phyloP scores from a whole-genome alignment of 2,113 vertebrate species.

The Apaloderma vittatum region DNA sequence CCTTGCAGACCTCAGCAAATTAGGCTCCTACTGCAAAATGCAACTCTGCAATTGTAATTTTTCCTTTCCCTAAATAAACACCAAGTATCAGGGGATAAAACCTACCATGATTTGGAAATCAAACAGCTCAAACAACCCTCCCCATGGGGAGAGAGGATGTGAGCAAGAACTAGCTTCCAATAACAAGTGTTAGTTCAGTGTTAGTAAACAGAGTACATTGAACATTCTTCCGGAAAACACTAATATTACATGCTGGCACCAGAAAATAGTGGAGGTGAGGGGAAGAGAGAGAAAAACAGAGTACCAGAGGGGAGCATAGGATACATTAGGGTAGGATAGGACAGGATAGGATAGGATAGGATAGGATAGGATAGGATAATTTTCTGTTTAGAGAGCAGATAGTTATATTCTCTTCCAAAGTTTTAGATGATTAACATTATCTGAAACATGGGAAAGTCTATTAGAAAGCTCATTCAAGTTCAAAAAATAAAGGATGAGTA shows the following conservation, averaged over 20 bases:
- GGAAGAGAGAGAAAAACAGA: too few species aligned
- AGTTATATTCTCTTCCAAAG: background rate
- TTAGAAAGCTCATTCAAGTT: background rate
- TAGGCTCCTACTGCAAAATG: background rate
- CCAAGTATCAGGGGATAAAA: background rate
- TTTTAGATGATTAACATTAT: background rate
- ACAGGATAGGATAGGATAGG: fast-evolving
- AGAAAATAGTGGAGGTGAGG: background rate
- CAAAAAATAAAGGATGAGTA: background rate
- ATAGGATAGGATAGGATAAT: background rate
- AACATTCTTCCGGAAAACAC: background rate
- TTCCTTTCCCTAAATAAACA: background rate
- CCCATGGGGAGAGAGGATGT: background rate
- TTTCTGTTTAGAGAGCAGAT: background rate
- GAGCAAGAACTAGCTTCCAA: background rate
- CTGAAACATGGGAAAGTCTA: background rate
- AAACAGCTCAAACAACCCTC: background rate
- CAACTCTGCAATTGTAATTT: background rate
- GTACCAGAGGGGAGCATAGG: too few species aligned
- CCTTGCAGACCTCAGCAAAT: background rate
- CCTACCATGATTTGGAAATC: background rate
- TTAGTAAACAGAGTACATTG: background rate
- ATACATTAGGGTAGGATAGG: background rate
- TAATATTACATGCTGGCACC: background rate
- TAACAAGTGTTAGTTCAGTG: background rate